Evolutionary conservation across 92 coral and sea anemone genomes (phyloP).

Genomic region (Nematostella vectensis): DNA sequence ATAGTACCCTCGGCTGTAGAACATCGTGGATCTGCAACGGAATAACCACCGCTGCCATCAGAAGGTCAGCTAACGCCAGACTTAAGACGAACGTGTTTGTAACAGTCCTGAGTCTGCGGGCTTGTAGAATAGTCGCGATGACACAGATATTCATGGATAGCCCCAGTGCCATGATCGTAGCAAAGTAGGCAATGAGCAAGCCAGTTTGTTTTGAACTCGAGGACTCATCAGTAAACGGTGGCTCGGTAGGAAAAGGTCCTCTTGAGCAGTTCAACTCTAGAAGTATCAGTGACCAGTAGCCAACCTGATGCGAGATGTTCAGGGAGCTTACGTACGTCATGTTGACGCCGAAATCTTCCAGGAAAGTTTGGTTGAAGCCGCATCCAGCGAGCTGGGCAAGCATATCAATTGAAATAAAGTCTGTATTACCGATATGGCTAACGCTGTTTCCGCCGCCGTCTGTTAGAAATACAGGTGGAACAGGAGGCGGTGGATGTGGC

Average conservation of each 20-base stretch:
- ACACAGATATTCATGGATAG: constrained; percentile 39
- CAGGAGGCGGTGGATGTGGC: not conserved
- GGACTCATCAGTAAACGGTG: not conserved
- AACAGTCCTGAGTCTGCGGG: constrained; percentile 63
- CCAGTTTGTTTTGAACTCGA: too few species aligned
- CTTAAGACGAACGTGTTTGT: constrained; percentile 82
- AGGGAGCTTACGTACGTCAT: not conserved
- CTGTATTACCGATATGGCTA: not conserved
- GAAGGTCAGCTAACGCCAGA: constrained; percentile 69
- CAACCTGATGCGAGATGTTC: not conserved
- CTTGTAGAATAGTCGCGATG: constrained; percentile 52
- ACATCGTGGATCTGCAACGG: constrained; percentile 57
- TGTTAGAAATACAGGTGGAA: not conserved
- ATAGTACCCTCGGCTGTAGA: constrained; percentile 3
- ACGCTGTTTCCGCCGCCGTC: not conserved
- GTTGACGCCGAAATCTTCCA: not conserved
- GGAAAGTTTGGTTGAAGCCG: not conserved
- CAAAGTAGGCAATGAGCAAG: constrained; percentile 43
- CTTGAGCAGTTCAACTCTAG: not conserved
- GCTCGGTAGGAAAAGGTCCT: not conserved
- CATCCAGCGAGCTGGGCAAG: not conserved
- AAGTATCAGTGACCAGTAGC: not conserved
- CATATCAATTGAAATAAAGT: not conserved
- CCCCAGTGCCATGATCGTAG: constrained; percentile 36
- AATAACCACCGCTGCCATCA: constrained; percentile 59